Conservation (phyloP, 1,140 invertebrate species). For the Polypedilum vanderplanki region DNA sequence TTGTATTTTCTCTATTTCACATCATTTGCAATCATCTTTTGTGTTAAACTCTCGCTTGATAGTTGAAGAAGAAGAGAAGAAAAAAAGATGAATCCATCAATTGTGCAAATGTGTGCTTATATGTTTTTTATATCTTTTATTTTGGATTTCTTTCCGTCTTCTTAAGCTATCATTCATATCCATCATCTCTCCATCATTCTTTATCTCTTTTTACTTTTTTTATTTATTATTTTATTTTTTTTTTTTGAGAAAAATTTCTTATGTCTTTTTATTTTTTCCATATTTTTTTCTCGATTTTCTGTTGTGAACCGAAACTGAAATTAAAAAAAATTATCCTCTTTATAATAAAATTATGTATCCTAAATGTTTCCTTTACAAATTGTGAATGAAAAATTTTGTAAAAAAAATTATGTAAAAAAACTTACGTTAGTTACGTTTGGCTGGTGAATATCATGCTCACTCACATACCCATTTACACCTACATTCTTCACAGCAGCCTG, state of each 20-base stretch:
- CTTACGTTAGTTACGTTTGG: slow-evolving; percentile 45
- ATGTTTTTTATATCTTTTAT: too few relatives aligned
- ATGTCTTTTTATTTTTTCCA: slow-evolving; percentile 19
- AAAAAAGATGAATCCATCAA: background rate
- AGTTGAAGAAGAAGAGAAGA: background rate
- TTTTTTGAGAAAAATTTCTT: slow-evolving; percentile 12
- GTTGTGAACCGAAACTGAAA: slow-evolving; percentile 16
- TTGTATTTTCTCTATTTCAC: background rate
- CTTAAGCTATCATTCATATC: background rate
- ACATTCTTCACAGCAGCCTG: slow-evolving; percentile 73
- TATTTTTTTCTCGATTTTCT: slow-evolving; percentile 20
- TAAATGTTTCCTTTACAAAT: background rate
- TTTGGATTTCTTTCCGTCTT: background rate
- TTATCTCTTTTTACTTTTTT: background rate
- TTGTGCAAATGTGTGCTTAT: background rate
- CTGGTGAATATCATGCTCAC: slow-evolving; percentile 57
- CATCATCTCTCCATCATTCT: background rate
- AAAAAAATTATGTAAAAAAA: slow-evolving; percentile 19
- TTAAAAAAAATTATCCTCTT: background rate
- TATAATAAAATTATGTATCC: slow-evolving; percentile 8
- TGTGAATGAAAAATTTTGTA: slow-evolving; percentile 25
- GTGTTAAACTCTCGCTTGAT: too few relatives aligned
- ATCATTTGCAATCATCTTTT: background rate
- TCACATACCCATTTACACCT: slow-evolving; percentile 86
- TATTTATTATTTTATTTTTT: slow-evolving; percentile 17